Conservation (phyloP, 2,797 vertebrate genomes). For the Telmatherina bonti region DNA sequence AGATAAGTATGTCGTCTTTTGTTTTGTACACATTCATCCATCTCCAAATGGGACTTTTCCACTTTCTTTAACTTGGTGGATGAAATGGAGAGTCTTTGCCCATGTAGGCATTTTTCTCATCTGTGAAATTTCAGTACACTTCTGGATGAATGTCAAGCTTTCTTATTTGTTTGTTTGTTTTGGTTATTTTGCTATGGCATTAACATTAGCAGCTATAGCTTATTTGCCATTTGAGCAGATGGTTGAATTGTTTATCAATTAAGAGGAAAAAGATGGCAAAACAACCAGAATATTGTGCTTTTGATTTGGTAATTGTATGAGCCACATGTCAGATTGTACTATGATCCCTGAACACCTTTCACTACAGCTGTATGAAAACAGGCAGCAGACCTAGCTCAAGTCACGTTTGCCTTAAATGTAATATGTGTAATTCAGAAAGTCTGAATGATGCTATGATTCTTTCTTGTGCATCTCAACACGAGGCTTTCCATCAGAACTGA, state of each 20-base stretch:
- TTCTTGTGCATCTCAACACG: not conserved
- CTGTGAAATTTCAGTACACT: not conserved
- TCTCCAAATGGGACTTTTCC: not conserved
- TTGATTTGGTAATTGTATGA: conserved; percentile 1
- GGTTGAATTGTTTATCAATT: not conserved
- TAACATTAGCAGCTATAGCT: not conserved
- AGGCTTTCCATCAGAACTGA: conserved; percentile 16
- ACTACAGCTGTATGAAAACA: conserved; percentile 15
- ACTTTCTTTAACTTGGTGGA: not conserved
- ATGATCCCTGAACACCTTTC: conserved; percentile 10
- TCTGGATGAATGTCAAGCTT: conserved; percentile 20
- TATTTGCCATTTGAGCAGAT: conserved; percentile 4
- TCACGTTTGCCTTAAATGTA: conserved; percentile 66
- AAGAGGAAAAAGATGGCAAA: not conserved
- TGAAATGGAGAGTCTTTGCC: not conserved
- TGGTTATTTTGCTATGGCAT: not conserved
- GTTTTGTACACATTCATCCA: not conserved
- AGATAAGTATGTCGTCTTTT: not conserved
- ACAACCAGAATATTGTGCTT: conserved; percentile 12
- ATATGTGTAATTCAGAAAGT: conserved; percentile 3
- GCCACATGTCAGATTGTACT: conserved; percentile 12
- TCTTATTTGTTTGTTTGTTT: not conserved
- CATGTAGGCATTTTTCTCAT: not conserved
- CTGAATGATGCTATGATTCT: conserved; percentile 20
- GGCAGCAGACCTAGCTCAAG: conserved; percentile 22